Base-by-base conservation (phyloP, 2,888 invertebrate genomes). In the Salticus scenicus region DNA sequence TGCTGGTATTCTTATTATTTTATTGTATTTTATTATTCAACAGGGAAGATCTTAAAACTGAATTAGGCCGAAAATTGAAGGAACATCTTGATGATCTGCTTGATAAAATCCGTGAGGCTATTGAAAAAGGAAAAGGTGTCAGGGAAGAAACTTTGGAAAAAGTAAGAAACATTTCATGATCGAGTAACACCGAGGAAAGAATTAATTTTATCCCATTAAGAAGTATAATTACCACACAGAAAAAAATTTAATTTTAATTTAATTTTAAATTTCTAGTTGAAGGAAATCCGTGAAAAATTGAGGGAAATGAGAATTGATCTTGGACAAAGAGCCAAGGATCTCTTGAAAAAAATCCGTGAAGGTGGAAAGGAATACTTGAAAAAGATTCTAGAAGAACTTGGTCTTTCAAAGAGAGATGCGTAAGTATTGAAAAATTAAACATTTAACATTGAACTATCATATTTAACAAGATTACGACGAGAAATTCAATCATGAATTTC, bases 211-310 rank as follows among this genome's bases (percentile, higher is more conserved):
- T n/a, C n/a, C n/a, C n/a, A n/a, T n/a, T n/a, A n/a, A n/a, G n/a
- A n/a, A n/a, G n/a, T n/a, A n/a, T n/a, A n/a, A n/a, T n/a, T n/a
- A n/a, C n/a, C n/a, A n/a, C n/a, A n/a, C n/a, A n/a, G n/a, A n/a
- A n/a, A n/a, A n/a, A n/a, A n/a, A n/a, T n/a, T n/a, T n/a, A n/a
- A n/a, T n/a, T n/a, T n/a, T n/a, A n/a, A n/a, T n/a, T n/a, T n/a
- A n/a, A n/a, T n/a, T n/a, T n/a, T n/a, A n/a, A n/a, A n/a, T n/a
- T 27, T 41, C 0, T 17, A 83, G 83, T 30, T 76, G 47, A 76
- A 63, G 64, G 83, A 83, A 37, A 20, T 83, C 14, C 64, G 76
- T n/a, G 27, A 83, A 20, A 83, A 79, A 69, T 2, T 85, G 71
- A 85, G 75, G 74, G 83, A 80, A 5, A n/a, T 57, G 20, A 47